These are phyloP conservation scores for Phasia obesa DNA, from an alignment of 2,888 invertebrate species.

Conservation along the genomic window DNA sequence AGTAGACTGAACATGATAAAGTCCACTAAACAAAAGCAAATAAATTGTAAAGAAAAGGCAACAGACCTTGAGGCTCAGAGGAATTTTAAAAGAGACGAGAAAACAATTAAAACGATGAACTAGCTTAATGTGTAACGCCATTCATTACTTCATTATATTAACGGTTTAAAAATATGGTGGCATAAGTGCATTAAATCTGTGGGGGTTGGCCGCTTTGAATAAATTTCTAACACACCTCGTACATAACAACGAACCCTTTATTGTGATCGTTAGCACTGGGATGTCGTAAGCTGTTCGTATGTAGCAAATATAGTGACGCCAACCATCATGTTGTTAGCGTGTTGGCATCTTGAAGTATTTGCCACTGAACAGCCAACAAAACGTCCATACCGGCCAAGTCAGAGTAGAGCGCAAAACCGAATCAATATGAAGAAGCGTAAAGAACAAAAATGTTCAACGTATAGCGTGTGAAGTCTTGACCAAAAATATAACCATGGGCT, in stretches of 20 bases:
- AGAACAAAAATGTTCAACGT: conserved; percentile 25
- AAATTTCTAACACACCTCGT: background rate
- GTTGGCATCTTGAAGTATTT: conserved; percentile 71
- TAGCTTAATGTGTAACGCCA: too few species aligned
- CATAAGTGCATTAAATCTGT: too few species aligned
- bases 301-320: conserved; percentile 64
- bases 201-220: too few species aligned
- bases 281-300: conserved; percentile 45
- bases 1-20: too few species aligned
- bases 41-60: too few species aligned
- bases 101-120: too few species aligned
- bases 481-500: conserved; percentile 56
- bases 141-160: too few species aligned
- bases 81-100: too few species aligned
- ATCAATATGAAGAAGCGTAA: conserved; percentile 37
- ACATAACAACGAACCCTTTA: background rate
- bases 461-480: conserved; percentile 68
- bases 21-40: too few species aligned
- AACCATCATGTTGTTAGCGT: conserved; percentile 70
- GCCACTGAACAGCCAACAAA: conserved; percentile 67
- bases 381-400: conserved; percentile 6
- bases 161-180: too few species aligned
- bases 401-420: background rate
- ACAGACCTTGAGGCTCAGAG: too few species aligned
- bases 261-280: conserved; percentile 30